Conservation (phyloP, 1,140 invertebrate genomes). For the Tribolium castaneum region DNA sequence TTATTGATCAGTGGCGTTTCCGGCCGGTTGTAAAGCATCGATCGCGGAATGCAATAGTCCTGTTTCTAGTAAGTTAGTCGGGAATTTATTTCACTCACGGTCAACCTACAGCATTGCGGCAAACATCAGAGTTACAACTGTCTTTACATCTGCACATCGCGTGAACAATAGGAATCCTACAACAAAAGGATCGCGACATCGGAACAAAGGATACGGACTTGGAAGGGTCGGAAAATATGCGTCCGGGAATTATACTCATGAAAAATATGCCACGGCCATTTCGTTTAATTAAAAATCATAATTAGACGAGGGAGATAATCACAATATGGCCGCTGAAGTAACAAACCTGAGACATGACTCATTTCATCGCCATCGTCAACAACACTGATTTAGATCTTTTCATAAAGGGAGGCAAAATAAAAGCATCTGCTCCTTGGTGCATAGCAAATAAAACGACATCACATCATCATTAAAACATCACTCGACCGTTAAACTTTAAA, state of each 20-base stretch:
- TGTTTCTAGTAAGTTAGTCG: conserved; percentile 25
- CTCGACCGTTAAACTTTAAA: no score
- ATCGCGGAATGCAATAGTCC: conserved; percentile 42
- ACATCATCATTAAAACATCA: no score
- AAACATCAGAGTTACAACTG: conserved; percentile 37
- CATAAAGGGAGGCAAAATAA: no score
- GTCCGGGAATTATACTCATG: conserved; percentile 20
- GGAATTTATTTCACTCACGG: conserved; percentile 28
- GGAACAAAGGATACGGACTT: conserved; percentile 28
- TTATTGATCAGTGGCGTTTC: conserved; percentile 16
- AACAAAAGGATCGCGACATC: conserved; percentile 33
- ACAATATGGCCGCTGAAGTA: background rate
- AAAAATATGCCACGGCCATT: conserved; percentile 36
- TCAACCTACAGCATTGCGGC: conserved; percentile 27
- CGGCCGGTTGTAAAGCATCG: conserved; percentile 2
- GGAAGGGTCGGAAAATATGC: conserved; percentile 37
- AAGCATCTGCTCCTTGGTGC: no score
- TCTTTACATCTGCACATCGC: conserved; percentile 39
- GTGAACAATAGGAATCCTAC: conserved; percentile 36
- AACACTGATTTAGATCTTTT: background rate
- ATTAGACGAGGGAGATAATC: conserved; percentile 18
- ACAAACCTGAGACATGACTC: background rate
- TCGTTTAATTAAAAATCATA: conserved; percentile 42
- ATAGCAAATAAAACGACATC: no score
- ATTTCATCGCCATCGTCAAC: background rate